Evolutionary conservation across 2,888 invertebrate genomes (phyloP).

Genomic region (Nomada flava): DNA sequence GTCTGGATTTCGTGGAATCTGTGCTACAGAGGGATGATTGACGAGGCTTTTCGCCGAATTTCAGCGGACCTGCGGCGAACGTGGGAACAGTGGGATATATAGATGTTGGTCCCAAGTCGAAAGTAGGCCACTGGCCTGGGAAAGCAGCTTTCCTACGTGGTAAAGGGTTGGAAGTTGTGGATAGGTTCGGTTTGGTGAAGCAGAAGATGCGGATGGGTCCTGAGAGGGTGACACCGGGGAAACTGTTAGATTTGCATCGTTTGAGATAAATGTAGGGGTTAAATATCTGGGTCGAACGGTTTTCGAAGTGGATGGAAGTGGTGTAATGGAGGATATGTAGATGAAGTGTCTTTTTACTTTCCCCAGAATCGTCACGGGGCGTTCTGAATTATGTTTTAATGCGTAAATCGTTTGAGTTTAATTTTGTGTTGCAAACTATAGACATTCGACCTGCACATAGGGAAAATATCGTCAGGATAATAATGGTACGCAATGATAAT

Average conservation of each 20-base stretch:
- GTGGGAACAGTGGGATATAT: constrained; percentile 1
- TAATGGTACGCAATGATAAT: too few species aligned
- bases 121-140: neutral
- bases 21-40: constrained; percentile 31
- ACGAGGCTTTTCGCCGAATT: constrained; percentile 50
- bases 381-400: neutral
- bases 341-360: neutral
- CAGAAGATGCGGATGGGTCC: neutral
- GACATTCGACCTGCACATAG: too few species aligned
- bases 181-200: neutral
- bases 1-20: constrained; percentile 34
- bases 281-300: neutral
- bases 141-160: constrained; percentile 9
- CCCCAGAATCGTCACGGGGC: neutral
- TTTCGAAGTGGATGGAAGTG: neutral
- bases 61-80: neutral
- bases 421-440: too few species aligned
- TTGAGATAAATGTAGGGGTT: too few species aligned
- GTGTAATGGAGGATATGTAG: neutral
- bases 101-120: neutral
- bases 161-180: neutral
- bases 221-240: neutral
- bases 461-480: too few species aligned
- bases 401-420: too few species aligned
- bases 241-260: too few species aligned